Evolutionary conservation across 2,797 vertebrate genomes (phyloP), one percentile per base, ranked within the genome.

Genomic region (Dromococcyx pavoninus): DNA sequence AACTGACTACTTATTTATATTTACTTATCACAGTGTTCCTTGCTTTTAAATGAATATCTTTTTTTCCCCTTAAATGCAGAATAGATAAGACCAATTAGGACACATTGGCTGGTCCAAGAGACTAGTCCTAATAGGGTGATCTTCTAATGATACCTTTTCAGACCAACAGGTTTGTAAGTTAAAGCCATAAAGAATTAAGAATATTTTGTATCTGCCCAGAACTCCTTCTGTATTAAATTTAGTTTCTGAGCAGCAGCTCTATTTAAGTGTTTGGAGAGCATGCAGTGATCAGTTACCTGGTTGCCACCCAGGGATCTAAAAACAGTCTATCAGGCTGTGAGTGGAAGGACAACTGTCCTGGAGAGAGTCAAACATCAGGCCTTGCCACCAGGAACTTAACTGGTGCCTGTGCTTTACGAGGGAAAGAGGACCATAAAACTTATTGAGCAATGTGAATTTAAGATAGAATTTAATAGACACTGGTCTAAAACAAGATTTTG

Each of bases 191-290:
- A 41, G n/a, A 78, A 54, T 64, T 82, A 82, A 89, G 88, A 88
- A 86, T 76, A 58, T 81, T 88, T 95, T 94, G 25, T 37, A 39
- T 65, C 35, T 96, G 75, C 93, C 92, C 66, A 67, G 79, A 62
- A 46, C 28, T 19, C 48, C 53, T 48, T 21, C 17, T 39, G 6
- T 27, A 28, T 66, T 72, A 71, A 93, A 60, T 69, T 60, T 73
- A 82, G 91, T 84, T 75, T 73, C 76, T 19, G 32, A 92, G 37
- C 70, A 62, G 54, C 89, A 90, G 66, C 32, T 67, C n/a, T 35
- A 33, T 35, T 25, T 8, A 66, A 41, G 56, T 62, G 58, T 39
- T 72, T 46, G 28, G 77, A 39, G 16, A 39, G 57, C 54, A n/a
- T 19, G 56, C 32, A 24, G 83, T 61, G 65, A 70, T 11, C 48